Conservation (phyloP, 2,888 invertebrate species). For the Deroplatys truncata region DNA sequence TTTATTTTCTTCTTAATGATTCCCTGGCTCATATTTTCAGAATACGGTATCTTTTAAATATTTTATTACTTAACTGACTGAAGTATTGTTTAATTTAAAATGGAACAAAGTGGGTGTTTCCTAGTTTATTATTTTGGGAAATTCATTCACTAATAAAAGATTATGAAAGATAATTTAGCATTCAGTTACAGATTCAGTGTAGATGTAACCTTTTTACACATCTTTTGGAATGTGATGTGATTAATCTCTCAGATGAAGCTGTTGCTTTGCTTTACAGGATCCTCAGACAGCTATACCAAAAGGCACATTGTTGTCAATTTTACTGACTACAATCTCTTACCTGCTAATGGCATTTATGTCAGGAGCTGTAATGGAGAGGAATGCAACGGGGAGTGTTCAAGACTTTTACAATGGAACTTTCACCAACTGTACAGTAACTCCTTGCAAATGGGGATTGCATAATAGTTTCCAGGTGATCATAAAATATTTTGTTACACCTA, state of each 20-base stretch:
- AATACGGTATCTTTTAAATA: no score
- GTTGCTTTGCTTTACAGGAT: slow-evolving; percentile 55
- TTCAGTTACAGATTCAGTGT: not conserved
- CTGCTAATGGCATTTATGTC: slow-evolving; percentile 75
- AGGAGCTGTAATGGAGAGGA: slow-evolving; percentile 70
- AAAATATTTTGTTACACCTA: not conserved
- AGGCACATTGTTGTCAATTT: slow-evolving; percentile 88
- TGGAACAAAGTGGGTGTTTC: no score
- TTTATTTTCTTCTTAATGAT: no score
- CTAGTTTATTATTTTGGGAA: no score
- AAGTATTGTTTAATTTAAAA: no score
- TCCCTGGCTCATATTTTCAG: no score
- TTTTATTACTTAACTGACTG: no score
- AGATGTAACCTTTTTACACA: no score
- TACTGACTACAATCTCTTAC: slow-evolving; percentile 83
- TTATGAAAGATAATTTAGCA: not conserved
- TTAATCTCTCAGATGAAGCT: no score
- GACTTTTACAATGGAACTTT: slow-evolving; percentile 56
- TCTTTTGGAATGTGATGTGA: no score
- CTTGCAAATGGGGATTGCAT: slow-evolving; percentile 67
- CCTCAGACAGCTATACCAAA: slow-evolving; percentile 85
- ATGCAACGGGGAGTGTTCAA: slow-evolving; percentile 68
- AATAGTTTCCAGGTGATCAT: slow-evolving; percentile 69
- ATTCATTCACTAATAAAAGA: not conserved
- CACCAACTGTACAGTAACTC: slow-evolving; percentile 48